Base-by-base conservation (phyloP, 2,113 vertebrate genomes). In the Zingel zingel region DNA sequence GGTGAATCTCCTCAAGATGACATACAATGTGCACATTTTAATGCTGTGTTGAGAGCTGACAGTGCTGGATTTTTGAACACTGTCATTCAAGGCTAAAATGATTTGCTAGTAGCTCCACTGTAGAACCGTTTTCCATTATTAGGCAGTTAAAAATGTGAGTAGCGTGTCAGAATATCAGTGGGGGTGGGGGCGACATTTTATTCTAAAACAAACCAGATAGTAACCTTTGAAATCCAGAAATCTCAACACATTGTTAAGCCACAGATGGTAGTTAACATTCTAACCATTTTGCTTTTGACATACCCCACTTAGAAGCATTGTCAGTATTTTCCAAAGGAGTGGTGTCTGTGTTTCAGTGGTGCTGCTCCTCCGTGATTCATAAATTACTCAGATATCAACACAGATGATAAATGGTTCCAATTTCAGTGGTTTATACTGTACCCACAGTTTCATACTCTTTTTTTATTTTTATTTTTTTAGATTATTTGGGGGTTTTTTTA, bases 131-230 rank as follows among this genome's bases (percentile, higher is more conserved):
- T 73, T 64, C 68, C 48, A 74, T 81, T 74, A 68, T 78, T 51
- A 65, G 19, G 50, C 64, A 25, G 62, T 69, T 64, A 59, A 64
- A 79, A 64, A 79, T 79, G 73, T 81, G 23, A 81, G 69, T 74
- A 53, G 70, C 27, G 36, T 79, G 81, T 87, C 47, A 72, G 75
- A 74, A 53, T 58, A 68, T 78, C 39, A 15, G n/a, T 9, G 14
- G 33, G 6, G 16, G 12, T 25, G 58, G 45, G n/a, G 74, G 68
- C 1, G 19, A 21, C 15, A 30, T 23, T 50, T 30, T 72, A 4
- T 74, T 86, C 69, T 80, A 75, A 79, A 79, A 76, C 71, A 68
- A 79, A 70, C 21, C 64, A 36, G 27, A 83, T 61, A 74, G 39
- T 64, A 16, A 68, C 19, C 43, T 74, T 18, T 27, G 15, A 73